phyloP scores from a whole-genome alignment of 1,140 invertebrate species.

The Brachionus calyciflorus region DNA sequence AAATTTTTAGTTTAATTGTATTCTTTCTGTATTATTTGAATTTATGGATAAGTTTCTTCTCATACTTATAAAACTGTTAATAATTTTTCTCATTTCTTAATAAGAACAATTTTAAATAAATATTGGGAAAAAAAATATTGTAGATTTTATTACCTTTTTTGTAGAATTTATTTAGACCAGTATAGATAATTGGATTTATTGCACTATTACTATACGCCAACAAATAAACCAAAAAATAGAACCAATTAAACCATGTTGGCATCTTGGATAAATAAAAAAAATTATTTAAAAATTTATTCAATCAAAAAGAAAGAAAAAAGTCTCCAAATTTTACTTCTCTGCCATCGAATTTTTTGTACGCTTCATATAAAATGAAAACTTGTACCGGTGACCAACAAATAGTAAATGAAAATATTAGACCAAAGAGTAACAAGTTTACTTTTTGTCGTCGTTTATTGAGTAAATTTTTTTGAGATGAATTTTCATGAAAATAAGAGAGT shows the following conservation, averaged over 20 bases:
- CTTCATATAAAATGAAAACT: constrained; percentile 52
- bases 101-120: too few species aligned
- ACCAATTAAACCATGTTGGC: constrained; percentile 60
- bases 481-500: constrained; percentile 52
- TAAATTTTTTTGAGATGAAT: constrained; percentile 50
- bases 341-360: constrained; percentile 50
- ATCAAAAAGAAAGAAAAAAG: too few species aligned
- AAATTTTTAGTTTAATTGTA: too few species aligned
- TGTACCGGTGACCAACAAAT: constrained; percentile 59
- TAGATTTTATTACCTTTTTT: constrained; percentile 49
- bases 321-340: constrained; percentile 48
- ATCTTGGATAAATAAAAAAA: constrained; percentile 52
- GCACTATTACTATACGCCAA: constrained; percentile 63
- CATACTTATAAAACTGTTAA: too few species aligned
- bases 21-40: too few species aligned
- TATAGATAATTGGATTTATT: constrained; percentile 63
- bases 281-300: too few species aligned
- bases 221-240: constrained; percentile 61
- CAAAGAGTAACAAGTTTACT: constrained; percentile 62
- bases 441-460: constrained; percentile 55
- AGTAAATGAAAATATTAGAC: constrained; percentile 59
- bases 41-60: too few species aligned
- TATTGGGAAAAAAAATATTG: not conserved
- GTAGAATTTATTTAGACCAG: constrained; percentile 62
- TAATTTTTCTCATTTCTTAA: too few species aligned